Evolutionary conservation across 1,140 invertebrate genomes (phyloP), one percentile per base, ranked within the genome.

Genomic region (Drosophila lowei): DNA sequence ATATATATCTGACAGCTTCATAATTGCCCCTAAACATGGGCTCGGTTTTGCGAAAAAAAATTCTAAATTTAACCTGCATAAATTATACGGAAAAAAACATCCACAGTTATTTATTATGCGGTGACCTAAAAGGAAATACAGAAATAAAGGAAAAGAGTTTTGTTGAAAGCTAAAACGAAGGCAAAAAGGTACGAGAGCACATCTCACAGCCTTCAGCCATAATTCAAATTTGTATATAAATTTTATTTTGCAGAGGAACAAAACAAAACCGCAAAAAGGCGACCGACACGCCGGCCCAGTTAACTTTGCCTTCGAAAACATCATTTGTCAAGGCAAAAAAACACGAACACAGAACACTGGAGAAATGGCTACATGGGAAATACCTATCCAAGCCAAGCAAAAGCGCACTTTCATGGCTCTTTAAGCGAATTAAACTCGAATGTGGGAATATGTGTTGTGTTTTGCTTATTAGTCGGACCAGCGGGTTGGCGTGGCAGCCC

Each of bases 201-300:
- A 11, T 11, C 11, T 11, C 34, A 13, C 11, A 48, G 49, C 47
- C 55, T 55, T 52, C 49, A 56, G 56, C 72, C 66, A 78, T 81
- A 83, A 75, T 83, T 78, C 79, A 83, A 83, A 83, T 74, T 84
- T 79, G 66, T 83, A 73, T 65, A 74, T 63, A 65, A 62, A 83
- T 77, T 80, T 67, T 59, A 15, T 47, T 55, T 49, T 43, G 16
- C 42, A 49, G 25, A 48, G 50, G 13, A 18, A 16, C 34, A 34
- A 16, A 11, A 38, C 34, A 47, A 71, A 47, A 38, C 18, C 38
- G 57, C 53, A 57, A 74, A 74, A 63, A 48, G 47, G 50, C 50
- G 64, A 65, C 46, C 74, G 73, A 58, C 67, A 77, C 63, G 41
- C 80, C 54, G 53, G 47, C 50, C 55, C 74, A 61, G 54, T 83